phyloP scores from a whole-genome alignment of 23 tunicate species.

The Halocynthia aurantium region DNA sequence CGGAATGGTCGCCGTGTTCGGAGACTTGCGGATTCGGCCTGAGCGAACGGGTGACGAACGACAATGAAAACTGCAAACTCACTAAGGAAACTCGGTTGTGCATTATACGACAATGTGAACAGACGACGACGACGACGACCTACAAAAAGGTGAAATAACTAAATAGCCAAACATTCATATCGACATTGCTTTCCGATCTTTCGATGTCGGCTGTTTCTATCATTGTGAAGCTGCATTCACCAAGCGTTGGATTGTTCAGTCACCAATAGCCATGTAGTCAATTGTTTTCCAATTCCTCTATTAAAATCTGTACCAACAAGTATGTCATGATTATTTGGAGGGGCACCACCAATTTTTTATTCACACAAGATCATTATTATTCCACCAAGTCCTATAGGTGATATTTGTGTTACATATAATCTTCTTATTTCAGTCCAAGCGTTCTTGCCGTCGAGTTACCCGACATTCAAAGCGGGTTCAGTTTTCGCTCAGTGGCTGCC shows the following conservation, averaged over 20 bases:
- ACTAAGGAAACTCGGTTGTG: conserved; percentile 64
- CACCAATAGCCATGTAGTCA: too few species aligned
- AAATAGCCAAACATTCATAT: background rate
- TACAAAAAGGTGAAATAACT: conserved; percentile 17
- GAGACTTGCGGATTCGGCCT: conserved; percentile 87
- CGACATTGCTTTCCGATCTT: background rate
- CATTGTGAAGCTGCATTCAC: too few species aligned
- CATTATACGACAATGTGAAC: conserved; percentile 64
- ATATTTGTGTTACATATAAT: background rate
- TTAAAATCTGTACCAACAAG: too few species aligned
- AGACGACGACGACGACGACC: background rate
- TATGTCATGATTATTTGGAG: too few species aligned
- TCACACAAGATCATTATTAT: background rate
- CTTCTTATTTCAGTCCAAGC: conserved; percentile 31
- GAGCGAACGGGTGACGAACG: conserved; percentile 75
- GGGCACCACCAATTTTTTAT: background rate
- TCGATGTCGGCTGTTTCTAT: too few species aligned
- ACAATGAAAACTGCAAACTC: conserved; percentile 70
- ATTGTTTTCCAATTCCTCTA: too few species aligned
- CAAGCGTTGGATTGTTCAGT: too few species aligned
- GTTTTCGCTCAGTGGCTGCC: conserved; percentile 70
- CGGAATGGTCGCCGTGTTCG: conserved; percentile 92
- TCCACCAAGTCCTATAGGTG: background rate
- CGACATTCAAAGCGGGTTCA: conserved; percentile 52
- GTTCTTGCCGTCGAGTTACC: conserved; percentile 45